Percentiles rank a stretch among this genome's conserved stretches.
phyloP scores from a whole-genome alignment of 2,888 invertebrate species.

The Epistrophella euchroma region DNA sequence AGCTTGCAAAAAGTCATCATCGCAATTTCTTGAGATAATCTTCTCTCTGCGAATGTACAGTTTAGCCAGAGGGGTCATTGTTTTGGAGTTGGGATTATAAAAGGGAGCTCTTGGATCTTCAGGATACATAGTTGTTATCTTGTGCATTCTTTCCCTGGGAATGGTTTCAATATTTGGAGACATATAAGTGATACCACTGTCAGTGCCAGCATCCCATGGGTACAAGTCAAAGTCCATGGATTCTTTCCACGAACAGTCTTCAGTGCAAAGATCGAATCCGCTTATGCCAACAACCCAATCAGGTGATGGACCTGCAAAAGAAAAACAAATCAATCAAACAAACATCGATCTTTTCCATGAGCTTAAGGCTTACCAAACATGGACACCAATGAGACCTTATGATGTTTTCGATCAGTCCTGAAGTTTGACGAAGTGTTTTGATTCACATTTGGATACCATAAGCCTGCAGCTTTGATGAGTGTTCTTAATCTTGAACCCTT shows the following conservation, averaged over 20 bases:
- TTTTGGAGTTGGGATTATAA: conserved; percentile 88
- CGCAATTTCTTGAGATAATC: conserved; percentile 90
- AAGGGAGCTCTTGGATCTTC: conserved; percentile 97
- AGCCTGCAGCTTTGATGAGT: conserved; percentile 94
- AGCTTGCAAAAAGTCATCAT: conserved; percentile 86
- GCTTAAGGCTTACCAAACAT: conserved; percentile 86
- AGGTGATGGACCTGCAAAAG: conserved; percentile 92
- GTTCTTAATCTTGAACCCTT: conserved; percentile 91
- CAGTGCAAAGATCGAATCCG: conserved; percentile 93
- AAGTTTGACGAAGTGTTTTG: conserved; percentile 92
- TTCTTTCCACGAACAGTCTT: conserved; percentile 96
- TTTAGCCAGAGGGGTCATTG: conserved; percentile 93
- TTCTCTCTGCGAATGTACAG: conserved; percentile 91
- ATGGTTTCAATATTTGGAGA: conserved; percentile 91
- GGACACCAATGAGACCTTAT: conserved; percentile 93
- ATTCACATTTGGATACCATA: conserved; percentile 95
- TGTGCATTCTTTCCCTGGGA: conserved; percentile 93
- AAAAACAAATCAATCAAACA: not conserved
- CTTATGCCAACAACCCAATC: conserved; percentile 99
- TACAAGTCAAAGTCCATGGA: conserved; percentile 92
- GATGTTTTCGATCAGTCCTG: conserved; percentile 92
- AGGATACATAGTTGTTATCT: conserved; percentile 95
- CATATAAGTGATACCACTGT: conserved; percentile 95
- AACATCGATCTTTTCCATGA: no score
- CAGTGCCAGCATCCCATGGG: conserved; percentile 98